Base-by-base conservation (phyloP, 2,797 vertebrate species). In the Ctenochaetus hawaiiensis region DNA sequence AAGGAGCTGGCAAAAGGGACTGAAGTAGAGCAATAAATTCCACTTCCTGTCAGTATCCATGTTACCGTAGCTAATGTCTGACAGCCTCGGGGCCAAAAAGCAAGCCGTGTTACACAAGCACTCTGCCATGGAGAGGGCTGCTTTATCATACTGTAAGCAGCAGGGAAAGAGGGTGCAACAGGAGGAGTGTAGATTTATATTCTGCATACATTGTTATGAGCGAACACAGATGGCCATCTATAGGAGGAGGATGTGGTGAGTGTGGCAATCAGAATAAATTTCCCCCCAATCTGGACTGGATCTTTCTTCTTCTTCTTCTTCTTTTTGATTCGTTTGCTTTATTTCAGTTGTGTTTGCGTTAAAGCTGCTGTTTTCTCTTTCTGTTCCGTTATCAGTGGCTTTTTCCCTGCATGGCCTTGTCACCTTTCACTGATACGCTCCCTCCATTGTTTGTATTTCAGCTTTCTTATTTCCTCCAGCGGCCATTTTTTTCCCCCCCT, bases 11-110 rank as follows among this genome's bases (percentile, higher is more conserved):
- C 53, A 63, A 74, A 77, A 69, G 47, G 64, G 20, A 71, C 64
- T 43, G 69, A 86, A 90, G 83, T 86, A 41, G 91, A 76, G 78
- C 51, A 22, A 69, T 86, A 86, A 65, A 89, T 89, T 90, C 75
- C 58, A 78, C 70, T 62, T 62, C 57, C 87, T 86, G 85, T 86
- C 88, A 86, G 86, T 72, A 75, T 74, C 81, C 72, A 80, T 84
- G 82, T 87, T 86, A 44, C 59, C 56, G 43, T 77, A 62, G 80
- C 80, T 85, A 87, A 90, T 85, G 58, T 59, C 66, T 69, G 61
- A 76, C 54, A 75, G 82, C 86, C 74, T 64, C n/a, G 0, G 70
- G 70, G 86, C 80, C 78, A 57, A 43, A 56, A 73, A 78, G 81
- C 63, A 63, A 71, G 83, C 60, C 3, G 8, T 59, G 77, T 75